Evolutionary conservation across 1,140 invertebrate genomes (phyloP).

Genomic region (Aricia agestis): DNA sequence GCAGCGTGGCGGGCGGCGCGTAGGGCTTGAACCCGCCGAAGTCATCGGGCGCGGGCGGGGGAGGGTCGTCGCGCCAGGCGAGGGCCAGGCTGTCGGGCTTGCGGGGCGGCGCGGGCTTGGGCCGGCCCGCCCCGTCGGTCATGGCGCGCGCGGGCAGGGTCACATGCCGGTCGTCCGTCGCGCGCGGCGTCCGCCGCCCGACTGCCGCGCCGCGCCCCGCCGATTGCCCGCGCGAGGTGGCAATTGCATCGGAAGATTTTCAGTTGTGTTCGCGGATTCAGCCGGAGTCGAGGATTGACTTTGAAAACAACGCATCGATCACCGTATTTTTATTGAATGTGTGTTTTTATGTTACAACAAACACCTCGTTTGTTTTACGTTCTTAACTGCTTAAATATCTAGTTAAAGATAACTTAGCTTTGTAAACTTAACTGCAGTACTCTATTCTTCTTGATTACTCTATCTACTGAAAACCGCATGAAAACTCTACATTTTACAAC

Average conservation of each 20-base stretch:
- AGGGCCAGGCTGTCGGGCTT: slow-evolving; percentile 64
- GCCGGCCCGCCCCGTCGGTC: slow-evolving; percentile 66
- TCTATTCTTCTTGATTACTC: too few relatives aligned
- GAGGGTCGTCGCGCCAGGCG: slow-evolving; percentile 60
- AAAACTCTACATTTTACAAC: too few relatives aligned
- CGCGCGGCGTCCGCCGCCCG: slow-evolving; percentile 57
- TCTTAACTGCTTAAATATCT: too few relatives aligned
- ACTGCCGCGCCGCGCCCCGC: slow-evolving; percentile 49
- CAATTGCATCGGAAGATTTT: slow-evolving; percentile 28
- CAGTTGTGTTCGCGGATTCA: slow-evolving; percentile 15
- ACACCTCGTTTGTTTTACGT: background rate
- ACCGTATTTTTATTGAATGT: background rate
- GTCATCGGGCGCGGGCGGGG: slow-evolving; percentile 69
- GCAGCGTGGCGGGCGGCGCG: slow-evolving; percentile 75
- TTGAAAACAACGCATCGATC: background rate
- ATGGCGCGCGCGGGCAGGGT: slow-evolving; percentile 54
- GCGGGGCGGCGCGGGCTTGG: slow-evolving; percentile 66
- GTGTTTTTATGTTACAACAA: background rate
- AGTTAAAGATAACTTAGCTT: too few relatives aligned
- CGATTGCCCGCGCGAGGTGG: slow-evolving; percentile 32
- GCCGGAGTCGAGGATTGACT: background rate
- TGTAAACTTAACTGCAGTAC: too few relatives aligned
- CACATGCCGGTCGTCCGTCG: slow-evolving; percentile 56
- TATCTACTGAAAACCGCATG: too few relatives aligned
- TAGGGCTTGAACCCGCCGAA: slow-evolving; percentile 77